Evolutionary conservation across 2,888 invertebrate genomes (phyloP).

Genomic region (Taphrorychus bicolor): DNA sequence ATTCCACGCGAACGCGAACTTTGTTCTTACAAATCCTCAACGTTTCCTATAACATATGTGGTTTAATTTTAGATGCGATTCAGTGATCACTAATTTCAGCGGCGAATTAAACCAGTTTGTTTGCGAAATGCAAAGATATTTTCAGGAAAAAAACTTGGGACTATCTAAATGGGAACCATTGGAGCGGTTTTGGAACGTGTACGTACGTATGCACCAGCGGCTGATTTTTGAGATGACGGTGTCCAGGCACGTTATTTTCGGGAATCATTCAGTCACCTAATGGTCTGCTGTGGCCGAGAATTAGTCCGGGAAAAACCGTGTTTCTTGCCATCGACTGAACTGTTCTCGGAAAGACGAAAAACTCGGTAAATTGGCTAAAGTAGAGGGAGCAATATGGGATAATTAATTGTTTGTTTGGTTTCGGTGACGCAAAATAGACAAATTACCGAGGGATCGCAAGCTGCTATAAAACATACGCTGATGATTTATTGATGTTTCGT

Average conservation of each 20-base stretch:
- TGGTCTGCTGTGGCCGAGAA: conserved; percentile 18
- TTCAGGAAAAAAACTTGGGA: too few species aligned
- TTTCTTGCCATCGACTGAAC: background rate
- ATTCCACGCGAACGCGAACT: background rate
- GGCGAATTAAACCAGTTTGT: background rate
- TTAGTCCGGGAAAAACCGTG: conserved; percentile 22
- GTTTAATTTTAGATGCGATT: background rate
- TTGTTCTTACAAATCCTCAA: background rate
- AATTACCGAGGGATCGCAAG: too few species aligned
- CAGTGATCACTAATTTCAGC: background rate
- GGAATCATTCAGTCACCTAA: conserved; percentile 41
- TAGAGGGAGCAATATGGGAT: background rate
- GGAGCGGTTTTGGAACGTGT: too few species aligned
- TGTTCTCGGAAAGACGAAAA: background rate
- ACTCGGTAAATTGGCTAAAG: background rate
- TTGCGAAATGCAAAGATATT: background rate
- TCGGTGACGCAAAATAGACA: background rate
- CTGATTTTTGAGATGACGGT: background rate
- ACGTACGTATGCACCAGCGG: too few species aligned
- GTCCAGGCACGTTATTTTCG: conserved; percentile 29
- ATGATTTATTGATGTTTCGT: background rate
- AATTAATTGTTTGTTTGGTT: conserved; percentile 4
- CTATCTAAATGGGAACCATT: background rate
- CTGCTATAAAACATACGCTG: background rate
- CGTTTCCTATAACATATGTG: too few species aligned